Evolutionary conservation across 2,113 vertebrate genomes (phyloP), one percentile per base, ranked within the genome.

Genomic region (Leptobrachium leishanense): DNA sequence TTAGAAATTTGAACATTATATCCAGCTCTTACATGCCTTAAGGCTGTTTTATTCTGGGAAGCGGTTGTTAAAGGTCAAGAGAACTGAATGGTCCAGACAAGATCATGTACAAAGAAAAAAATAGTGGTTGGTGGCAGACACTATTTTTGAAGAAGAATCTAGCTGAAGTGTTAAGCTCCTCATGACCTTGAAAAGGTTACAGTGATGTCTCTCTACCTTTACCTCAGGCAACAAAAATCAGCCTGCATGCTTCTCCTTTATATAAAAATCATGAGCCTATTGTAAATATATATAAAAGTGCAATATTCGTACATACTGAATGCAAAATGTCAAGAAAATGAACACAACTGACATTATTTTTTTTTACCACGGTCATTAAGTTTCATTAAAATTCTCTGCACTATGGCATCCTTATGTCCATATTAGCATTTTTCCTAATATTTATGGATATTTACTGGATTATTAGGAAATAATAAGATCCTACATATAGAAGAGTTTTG

Each of bases 41-140:
- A 20, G 75, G 75, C 65, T 59, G 65, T 68, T 77, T 69, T 77
- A 77, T 77, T 77, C 75, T 77, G 65, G 75, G 75, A 77, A 68
- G 65, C 75, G 59, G 43, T 77, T 68, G 75, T 77, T 65, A 77
- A 77, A 77, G 75, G 75, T 69, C 75, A 77, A 53, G 42, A 43
- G 65, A 77, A 77, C 69, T 77, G 67, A 77, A 68, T 68, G 68
- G 75, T 69, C 75, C 66, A 77, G 42, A 64, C 62, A 77, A 68
- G 66, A 68, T 44, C 64, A 76, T 76, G 68, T 68, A 77, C 53
- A 77, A 68, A 50, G 50, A 59, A 59, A 50, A 68, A 77, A 76
- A 55, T 43, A 76, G 74, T 54, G 53, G 62, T 12, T 77, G 62
- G 66, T 54, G 43, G 46, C 59, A 76, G 40, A 77, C 54, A 74